Base-by-base conservation (phyloP, 2,888 invertebrate genomes). In the Agonopterix arenella region DNA sequence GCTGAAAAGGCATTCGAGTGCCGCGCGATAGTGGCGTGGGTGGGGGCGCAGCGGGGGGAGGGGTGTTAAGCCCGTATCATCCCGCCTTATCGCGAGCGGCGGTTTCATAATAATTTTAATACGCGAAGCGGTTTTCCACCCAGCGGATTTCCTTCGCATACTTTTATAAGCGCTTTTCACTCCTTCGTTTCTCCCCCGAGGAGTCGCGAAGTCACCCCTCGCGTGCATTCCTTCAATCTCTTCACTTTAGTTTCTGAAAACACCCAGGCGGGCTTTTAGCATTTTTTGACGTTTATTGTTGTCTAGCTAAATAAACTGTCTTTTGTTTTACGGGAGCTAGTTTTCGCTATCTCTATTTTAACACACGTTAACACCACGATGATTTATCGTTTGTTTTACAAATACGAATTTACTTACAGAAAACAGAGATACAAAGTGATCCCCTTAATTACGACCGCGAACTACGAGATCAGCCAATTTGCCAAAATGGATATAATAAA, bases 21-120 rank as follows among this genome's bases (percentile, higher is more conserved):
- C 70, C 72, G 75, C 73, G 77, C 74, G 74, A 78, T 83, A 82
- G 82, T 80, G 62, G 73, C 66, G 65, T 61, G 60, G 58, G 52
- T 60, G 57, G 58, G 28, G 28, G 28, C 18, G 28, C 28, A 1
- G 57, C 58, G 40, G 40, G 40, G n/a, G 40, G 40, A n/a, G 40
- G 59, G 56, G 55, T 51, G 59, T 48, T 62, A 61, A 62, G 60
- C 57, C 55, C 49, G 59, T 55, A 58, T 62, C 57, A 60, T 62
- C 62, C 59, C 56, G 58, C 56, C 58, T 62, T 62, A 61, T 58
- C 58, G 59, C 55, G 56, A 45, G 59, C 63, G 66, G 73, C 72
- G 80, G 81, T 83, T 84, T 88, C 77, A 88, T 89, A 86, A 88
- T 85, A 83, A 89, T 89, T 88, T 89, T 88, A 85, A 86, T 88